These are phyloP conservation scores for Hemicordylus capensis DNA, from an alignment of 2,113 vertebrate species.

Conservation along the genomic window DNA sequence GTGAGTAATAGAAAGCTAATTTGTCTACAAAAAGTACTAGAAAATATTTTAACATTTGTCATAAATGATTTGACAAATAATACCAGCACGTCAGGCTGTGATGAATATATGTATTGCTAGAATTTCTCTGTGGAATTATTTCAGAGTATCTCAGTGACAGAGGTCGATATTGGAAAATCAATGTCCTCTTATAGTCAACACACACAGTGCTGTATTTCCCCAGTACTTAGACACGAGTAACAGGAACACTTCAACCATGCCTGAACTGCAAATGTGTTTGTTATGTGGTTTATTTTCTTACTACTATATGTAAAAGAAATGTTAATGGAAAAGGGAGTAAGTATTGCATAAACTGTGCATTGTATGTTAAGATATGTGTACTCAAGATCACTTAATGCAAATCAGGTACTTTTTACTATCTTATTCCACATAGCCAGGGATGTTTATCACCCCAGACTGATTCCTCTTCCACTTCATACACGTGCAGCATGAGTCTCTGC, in stretches of 20 bases:
- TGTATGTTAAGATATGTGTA: background rate
- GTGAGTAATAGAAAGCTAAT: slow-evolving; percentile 4
- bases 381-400: too few relatives aligned
- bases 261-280: background rate
- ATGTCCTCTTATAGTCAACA: background rate
- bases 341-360: background rate
- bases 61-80: background rate
- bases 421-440: background rate
- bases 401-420: too few relatives aligned
- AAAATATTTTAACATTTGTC: slow-evolving; percentile 12
- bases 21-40: slow-evolving; percentile 24
- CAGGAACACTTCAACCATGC: background rate
- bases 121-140: slow-evolving; percentile 24
- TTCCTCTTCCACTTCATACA: background rate
- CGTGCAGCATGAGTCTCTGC: background rate
- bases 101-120: slow-evolving; percentile 11
- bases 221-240: background rate
- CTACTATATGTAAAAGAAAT: background rate
- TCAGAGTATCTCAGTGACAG: slow-evolving; percentile 13
- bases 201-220: slow-evolving; percentile 6
- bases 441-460: background rate
- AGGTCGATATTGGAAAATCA: slow-evolving; percentile 17
- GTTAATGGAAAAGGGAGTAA: background rate
- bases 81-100: slow-evolving; percentile 21
- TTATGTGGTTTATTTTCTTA: background rate